Evolutionary conservation across 35 echinoderm and acorn worm species (phyloP).

Genomic region (Apostichopus parvimensis): DNA sequence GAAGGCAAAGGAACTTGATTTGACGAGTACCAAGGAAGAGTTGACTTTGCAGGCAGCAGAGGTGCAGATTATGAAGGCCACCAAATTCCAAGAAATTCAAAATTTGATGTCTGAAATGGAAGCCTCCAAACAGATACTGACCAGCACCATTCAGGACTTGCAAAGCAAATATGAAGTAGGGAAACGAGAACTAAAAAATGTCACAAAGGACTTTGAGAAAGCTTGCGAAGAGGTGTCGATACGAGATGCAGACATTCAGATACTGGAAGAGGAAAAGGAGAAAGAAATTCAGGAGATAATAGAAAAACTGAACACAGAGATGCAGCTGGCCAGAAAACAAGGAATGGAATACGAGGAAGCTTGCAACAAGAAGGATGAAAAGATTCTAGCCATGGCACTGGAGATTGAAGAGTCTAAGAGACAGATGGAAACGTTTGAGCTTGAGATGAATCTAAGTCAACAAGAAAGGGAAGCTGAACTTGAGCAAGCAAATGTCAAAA

Average conservation of each 20-base stretch:
- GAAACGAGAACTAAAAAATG: neutral
- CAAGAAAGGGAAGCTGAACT: neutral
- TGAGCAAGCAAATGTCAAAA: slow-evolving; percentile 5
- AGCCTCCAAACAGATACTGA: neutral
- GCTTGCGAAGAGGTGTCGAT: slow-evolving; percentile 32
- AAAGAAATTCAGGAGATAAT: slow-evolving; percentile 40
- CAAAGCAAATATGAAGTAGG: neutral
- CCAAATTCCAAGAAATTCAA: slow-evolving; percentile 1
- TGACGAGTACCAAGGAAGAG: slow-evolving; percentile 7
- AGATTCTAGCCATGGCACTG: neutral
- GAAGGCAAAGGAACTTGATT: neutral
- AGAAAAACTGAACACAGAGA: slow-evolving; percentile 20
- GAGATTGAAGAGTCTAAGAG: slow-evolving; percentile 9
- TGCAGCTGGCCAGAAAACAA: neutral
- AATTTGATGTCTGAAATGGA: slow-evolving; percentile 8
- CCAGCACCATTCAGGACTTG: slow-evolving; percentile 1
- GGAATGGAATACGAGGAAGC: slow-evolving; percentile 7
- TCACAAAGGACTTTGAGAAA: slow-evolving; percentile 44
- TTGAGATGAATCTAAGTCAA: neutral
- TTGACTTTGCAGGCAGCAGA: slow-evolving; percentile 22
- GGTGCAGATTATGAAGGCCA: neutral
- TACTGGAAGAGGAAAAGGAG: slow-evolving; percentile 50
- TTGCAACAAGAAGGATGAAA: slow-evolving; percentile 24
- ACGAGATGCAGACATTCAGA: slow-evolving; percentile 39
- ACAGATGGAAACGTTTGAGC: slow-evolving; percentile 2